These are phyloP conservation scores for Ariolimax columbianus DNA, from an alignment of 2,888 invertebrate genomes.

Conservation along the genomic window DNA sequence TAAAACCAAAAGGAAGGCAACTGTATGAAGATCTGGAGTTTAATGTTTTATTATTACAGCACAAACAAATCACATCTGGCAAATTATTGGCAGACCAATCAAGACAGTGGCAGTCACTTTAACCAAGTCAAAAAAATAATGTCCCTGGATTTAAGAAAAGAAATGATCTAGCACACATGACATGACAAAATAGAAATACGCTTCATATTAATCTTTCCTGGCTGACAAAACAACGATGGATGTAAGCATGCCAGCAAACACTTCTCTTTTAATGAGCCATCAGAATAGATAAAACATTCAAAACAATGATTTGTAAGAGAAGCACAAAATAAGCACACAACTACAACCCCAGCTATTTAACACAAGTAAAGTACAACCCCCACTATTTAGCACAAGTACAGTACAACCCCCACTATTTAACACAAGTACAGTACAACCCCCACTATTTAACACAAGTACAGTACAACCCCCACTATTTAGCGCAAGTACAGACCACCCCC, in stretches of 20 bases:
- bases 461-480: too few species aligned
- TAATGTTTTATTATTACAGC: background rate
- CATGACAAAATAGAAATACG: background rate
- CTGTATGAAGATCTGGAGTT: slow-evolving; percentile 5
- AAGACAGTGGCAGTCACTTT: background rate
- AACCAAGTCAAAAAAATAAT: background rate
- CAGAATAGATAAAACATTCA: background rate
- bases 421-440: too few species aligned
- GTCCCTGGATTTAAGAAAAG: background rate
- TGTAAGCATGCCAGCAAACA: background rate
- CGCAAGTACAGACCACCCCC: too few species aligned
- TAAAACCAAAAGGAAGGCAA: background rate
- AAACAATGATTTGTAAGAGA: background rate
- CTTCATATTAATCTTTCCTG: background rate
- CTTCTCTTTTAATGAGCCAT: background rate
- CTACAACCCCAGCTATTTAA: background rate
- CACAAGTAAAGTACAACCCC: too few species aligned
- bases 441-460: too few species aligned
- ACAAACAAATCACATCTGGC: background rate
- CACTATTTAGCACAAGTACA: too few species aligned
- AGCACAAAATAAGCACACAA: background rate
- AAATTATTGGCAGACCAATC: background rate
- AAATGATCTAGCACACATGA: background rate
- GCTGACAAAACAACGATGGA: background rate
- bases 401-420: too few species aligned